phyloP scores from a whole-genome alignment of 2,113 vertebrate genomes.

The Lates calcarifer region DNA sequence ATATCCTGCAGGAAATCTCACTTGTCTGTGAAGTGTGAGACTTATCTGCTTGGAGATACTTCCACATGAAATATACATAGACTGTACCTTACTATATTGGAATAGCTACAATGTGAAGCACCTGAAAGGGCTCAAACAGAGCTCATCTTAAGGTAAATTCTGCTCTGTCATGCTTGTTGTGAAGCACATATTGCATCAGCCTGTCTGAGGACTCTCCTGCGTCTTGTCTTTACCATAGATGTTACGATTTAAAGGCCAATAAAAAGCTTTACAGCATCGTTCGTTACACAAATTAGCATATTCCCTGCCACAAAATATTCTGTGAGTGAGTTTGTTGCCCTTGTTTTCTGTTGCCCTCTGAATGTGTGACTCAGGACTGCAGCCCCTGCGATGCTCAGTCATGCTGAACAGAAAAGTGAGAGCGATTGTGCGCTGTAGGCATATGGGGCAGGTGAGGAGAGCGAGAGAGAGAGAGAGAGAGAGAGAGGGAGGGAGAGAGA shows the following conservation, averaged over 20 bases:
- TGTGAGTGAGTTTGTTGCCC: background rate
- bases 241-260: background rate
- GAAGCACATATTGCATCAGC: background rate
- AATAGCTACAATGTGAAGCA: background rate
- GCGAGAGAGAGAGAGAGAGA: background rate
- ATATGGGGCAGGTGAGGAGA: slow-evolving; percentile 34
- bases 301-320: background rate
- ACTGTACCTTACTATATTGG: background rate
- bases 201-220: background rate
- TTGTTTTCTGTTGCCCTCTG: slow-evolving; percentile 15
- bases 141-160: too few species aligned
- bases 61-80: background rate
- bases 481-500: background rate
- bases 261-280: background rate
- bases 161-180: background rate
- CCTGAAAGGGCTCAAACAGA: too few species aligned
- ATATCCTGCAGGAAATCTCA: background rate
- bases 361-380: slow-evolving; percentile 40
- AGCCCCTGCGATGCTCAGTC: slow-evolving; percentile 16
- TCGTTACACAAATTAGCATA: background rate
- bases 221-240: background rate
- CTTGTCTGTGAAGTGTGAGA: background rate
- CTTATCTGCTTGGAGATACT: background rate
- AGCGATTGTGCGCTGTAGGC: slow-evolving; percentile 39
- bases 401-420: slow-evolving; percentile 15